Evolutionary conservation across 2,888 invertebrate species (phyloP), one percentile per base, ranked within the genome.

Genomic region (Bembecia ichneumoniformis): DNA sequence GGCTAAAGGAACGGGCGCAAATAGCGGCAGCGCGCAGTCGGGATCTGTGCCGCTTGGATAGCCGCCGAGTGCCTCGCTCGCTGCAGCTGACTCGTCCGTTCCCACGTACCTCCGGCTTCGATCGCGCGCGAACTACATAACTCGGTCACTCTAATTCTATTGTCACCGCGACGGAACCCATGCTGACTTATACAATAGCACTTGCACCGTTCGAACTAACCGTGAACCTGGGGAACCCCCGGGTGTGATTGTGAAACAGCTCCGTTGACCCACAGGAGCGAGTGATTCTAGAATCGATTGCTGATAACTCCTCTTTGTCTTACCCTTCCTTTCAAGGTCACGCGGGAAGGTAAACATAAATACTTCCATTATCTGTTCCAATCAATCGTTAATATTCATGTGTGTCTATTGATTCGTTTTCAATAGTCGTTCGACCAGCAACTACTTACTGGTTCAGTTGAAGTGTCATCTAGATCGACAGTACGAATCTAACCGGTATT

Each of bases 21-120:
- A 82, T 82, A 82, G 81, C 81, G 80, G 73, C 77, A 80, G 80
- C 75, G 78, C 78, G 74, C 77, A 67, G 75, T 68, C 71, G 66
- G 62, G 58, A 15, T 4, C 56, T 52, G 57, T 62, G 63, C 55
- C 57, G 55, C 46, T 47, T 15, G 47, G 20, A 35, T 57, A 57
- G 60, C 68, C 64, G 70, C 75, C 66, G 66, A 71, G 65, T 61
- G 55, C 60, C 54, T 28, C 9, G 9, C 53, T 55, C 52, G 45
- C 47, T 46, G 20, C 51, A 47, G 35, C 49, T 9, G 47, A 47
- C 46, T 35, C 44, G 51, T 49, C 47, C 51, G 52, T 53, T 17
- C 14, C 14, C 17, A 43, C 35, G 49, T 52, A 49, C 54, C 55
- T 50, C 49, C 58, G 62, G 51, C 57, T 58, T 53, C 60, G 56